Percentiles rank a stretch among this genome's conserved stretches.
phyloP scores from a whole-genome alignment of 2,113 vertebrate genomes.

The Isichthys henryi region DNA sequence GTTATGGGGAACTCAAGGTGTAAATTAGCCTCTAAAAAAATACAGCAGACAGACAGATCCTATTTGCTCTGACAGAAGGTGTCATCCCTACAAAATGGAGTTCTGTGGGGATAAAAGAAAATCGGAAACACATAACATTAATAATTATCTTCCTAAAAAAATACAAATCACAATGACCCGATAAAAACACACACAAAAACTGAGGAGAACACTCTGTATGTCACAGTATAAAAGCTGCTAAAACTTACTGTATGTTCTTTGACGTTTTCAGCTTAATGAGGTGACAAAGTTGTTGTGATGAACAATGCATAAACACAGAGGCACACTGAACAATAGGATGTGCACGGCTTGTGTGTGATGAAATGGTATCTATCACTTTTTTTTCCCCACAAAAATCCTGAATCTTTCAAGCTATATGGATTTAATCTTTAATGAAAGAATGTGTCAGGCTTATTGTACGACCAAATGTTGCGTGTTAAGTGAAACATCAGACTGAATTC shows the following conservation, averaged over 20 bases:
- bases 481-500: neutral
- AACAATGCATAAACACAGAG: neutral
- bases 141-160: conserved; percentile 21
- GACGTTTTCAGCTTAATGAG: conserved; percentile 22
- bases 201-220: neutral
- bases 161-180: neutral
- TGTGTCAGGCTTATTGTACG: neutral
- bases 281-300: conserved; percentile 3
- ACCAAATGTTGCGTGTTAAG: neutral
- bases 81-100: conserved; percentile 25
- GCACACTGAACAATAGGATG: neutral
- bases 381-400: neutral
- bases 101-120: conserved; percentile 21
- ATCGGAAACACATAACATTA: conserved; percentile 22
- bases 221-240: neutral
- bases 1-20: conserved; percentile 22
- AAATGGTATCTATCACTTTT: conserved; percentile 4
- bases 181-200: neutral
- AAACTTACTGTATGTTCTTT: conserved; percentile 2
- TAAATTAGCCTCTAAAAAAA: conserved; percentile 25
- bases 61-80: conserved; percentile 26
- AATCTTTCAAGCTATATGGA: neutral
- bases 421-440: neutral
- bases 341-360: neutral
- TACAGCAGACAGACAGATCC: conserved; percentile 19